Evolutionary conservation across 2,888 invertebrate species (phyloP), one percentile per base, ranked within the genome.

Genomic region (Geotrupes spiniger): DNA sequence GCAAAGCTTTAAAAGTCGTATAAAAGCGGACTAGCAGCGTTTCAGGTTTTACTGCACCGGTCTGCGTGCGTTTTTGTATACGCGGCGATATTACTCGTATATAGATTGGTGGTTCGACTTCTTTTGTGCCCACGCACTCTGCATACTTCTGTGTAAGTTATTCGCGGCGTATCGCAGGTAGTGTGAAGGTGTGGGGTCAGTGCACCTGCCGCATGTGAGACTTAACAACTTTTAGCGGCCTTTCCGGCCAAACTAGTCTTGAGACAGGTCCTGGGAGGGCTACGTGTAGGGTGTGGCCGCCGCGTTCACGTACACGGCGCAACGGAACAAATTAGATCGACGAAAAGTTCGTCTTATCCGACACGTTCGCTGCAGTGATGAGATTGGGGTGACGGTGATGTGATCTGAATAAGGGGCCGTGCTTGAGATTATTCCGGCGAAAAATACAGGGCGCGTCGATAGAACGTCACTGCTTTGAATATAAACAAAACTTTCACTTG

Each of bases 161-260:
- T 21, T 21, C 21, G 21, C 21, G 21, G 21, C 21, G 21, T 21
- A 21, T 21, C 33, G 36, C 44, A 44, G 44, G 44, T 37, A 44
- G 38, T 38, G 31, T 46, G 40, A 46, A 46, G 46, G 40, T 38
- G 33, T 26, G 40, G 33, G 46, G 46, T 46, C 46, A 40, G 12
- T 46, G 46, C 46, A 46, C 46, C 46, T 46, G 46, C 25, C 8
- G 39, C 26, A 36, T 26, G 26, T 27, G 26, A 31, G 39, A 33
- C 31, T 33, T 39, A 33, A 25, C 33, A 31, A 40, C 46, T 39
- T 46, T 46, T 28, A 46, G 46, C 28, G 40, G 46, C 46, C n/a
- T 44, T 44, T 44, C 36, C 44, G 46, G 40, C 46, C 36, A 46
- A 46, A 46, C 46, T 46, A 46, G 40, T 46, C 46, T 31, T 25